Conservation (phyloP, 2,797 vertebrate genomes). For the Manis crassicaudata region DNA sequence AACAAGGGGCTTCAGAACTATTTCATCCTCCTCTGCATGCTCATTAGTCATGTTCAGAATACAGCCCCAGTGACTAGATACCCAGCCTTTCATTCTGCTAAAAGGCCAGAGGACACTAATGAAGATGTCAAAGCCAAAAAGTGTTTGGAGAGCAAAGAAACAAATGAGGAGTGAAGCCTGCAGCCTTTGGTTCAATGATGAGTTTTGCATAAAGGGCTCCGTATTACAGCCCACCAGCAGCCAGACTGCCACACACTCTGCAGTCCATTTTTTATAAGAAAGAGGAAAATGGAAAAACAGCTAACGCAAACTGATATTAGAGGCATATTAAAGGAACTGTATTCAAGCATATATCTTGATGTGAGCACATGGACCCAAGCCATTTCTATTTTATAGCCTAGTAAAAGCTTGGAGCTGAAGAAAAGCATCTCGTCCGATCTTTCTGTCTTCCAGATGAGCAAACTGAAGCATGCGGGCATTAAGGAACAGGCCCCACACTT, state of each 20-base stretch:
- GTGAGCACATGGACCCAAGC: background rate
- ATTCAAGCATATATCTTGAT: background rate
- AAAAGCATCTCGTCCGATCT: background rate
- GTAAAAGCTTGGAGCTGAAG: background rate
- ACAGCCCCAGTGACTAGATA: background rate
- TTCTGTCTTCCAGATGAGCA: conserved; percentile 5
- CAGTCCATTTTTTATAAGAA: conserved; percentile 43
- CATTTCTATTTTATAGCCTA: conserved; percentile 17
- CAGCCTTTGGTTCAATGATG: conserved; percentile 45
- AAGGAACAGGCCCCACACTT: background rate
- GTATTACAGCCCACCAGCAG: background rate
- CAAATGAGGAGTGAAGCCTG: background rate
- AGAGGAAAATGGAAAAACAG: background rate
- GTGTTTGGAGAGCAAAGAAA: conserved; percentile 58
- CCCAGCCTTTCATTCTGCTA: background rate
- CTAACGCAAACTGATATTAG: background rate
- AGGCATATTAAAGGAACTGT: background rate
- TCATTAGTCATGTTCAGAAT: background rate
- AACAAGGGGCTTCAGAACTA: background rate
- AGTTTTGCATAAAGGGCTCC: conserved; percentile 51
- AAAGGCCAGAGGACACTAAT: conserved; percentile 21
- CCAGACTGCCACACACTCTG: background rate
- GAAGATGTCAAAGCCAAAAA: conserved; percentile 28
- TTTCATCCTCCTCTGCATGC: background rate
- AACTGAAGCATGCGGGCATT: background rate